These are phyloP conservation scores for Macaria notata DNA, from an alignment of 2,888 invertebrate genomes.

Conservation along the genomic window DNA sequence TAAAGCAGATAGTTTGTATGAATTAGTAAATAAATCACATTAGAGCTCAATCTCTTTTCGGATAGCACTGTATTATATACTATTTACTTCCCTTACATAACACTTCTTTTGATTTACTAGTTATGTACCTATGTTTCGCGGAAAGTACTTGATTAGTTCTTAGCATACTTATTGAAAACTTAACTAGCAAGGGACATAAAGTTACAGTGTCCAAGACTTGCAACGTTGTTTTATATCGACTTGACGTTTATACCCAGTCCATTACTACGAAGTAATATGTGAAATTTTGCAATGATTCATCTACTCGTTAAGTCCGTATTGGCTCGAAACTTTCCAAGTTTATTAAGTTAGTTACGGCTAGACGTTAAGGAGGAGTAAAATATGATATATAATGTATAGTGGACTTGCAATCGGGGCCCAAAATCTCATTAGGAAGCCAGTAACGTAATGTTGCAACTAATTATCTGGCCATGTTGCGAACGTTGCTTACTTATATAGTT, in stretches of 20 bases:
- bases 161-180: too few relatives aligned
- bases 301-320: constrained; percentile 20
- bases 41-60: too few relatives aligned
- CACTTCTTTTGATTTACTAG: too few relatives aligned
- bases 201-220: neutral
- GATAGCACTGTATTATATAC: too few relatives aligned
- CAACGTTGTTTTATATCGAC: constrained; percentile 14
- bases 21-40: too few relatives aligned
- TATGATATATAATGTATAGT: neutral
- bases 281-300: constrained; percentile 22
- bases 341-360: constrained; percentile 19
- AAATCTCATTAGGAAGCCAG: constrained; percentile 47
- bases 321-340: constrained; percentile 19
- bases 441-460: constrained; percentile 42
- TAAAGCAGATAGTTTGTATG: too few relatives aligned
- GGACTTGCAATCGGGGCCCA: constrained; percentile 44
- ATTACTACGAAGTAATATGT: constrained; percentile 16
- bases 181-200: too few relatives aligned
- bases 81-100: too few relatives aligned
- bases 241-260: constrained; percentile 17
- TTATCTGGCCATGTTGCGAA: constrained; percentile 35
- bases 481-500: constrained; percentile 4
- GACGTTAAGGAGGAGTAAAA: constrained; percentile 21
- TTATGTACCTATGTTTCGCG: too few relatives aligned
- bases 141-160: too few relatives aligned